Percentiles rank a stretch among this genome's conserved stretches.
phyloP scores from a whole-genome alignment of 2,797 vertebrate genomes.

The Lateolabrax maculatus region DNA sequence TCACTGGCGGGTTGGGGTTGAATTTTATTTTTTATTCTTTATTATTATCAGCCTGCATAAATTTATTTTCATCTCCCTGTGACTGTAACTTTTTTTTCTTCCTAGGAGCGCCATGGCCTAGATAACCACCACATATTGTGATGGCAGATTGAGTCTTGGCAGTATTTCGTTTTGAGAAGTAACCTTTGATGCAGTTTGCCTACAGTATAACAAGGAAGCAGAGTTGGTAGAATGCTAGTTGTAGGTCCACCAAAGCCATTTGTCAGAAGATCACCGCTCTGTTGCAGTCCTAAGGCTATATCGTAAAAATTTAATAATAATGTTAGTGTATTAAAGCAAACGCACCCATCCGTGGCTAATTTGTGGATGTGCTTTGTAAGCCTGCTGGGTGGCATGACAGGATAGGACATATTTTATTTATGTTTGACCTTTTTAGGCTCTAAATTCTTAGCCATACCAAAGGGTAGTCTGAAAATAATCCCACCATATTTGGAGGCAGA shows the following conservation, averaged over 20 bases:
- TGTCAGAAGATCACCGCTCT: conserved; percentile 44
- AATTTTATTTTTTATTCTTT: conserved; percentile 81
- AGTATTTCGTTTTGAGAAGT: conserved; percentile 64
- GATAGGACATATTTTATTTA: conserved; percentile 75
- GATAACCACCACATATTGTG: conserved; percentile 77
- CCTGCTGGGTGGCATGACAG: conserved; percentile 40
- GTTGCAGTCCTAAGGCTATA: conserved; percentile 43
- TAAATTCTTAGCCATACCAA: conserved; percentile 52
- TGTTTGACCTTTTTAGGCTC: conserved; percentile 75
- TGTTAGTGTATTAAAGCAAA: conserved; percentile 61
- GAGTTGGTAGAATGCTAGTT: conserved; percentile 9
- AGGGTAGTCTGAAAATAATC: conserved; percentile 66
- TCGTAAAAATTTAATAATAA: conserved; percentile 58
- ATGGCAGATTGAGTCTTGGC: conserved; percentile 78
- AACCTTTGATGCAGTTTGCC: conserved; percentile 65
- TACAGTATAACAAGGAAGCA: conserved; percentile 44
- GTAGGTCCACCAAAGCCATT: conserved; percentile 20
- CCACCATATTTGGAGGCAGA: conserved; percentile 48
- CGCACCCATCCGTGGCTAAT: conserved; percentile 65
- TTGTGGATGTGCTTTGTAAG: conserved; percentile 48
- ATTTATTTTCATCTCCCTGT: conserved; percentile 71
- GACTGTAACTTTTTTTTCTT: conserved; percentile 42
- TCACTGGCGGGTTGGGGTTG: conserved; percentile 70
- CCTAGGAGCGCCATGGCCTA: conserved; percentile 69
- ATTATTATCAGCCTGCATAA: conserved; percentile 78